Evolutionary conservation across 2,888 invertebrate genomes (phyloP), one percentile per base, ranked within the genome.

Genomic region (Chrysolina haemoptera): DNA sequence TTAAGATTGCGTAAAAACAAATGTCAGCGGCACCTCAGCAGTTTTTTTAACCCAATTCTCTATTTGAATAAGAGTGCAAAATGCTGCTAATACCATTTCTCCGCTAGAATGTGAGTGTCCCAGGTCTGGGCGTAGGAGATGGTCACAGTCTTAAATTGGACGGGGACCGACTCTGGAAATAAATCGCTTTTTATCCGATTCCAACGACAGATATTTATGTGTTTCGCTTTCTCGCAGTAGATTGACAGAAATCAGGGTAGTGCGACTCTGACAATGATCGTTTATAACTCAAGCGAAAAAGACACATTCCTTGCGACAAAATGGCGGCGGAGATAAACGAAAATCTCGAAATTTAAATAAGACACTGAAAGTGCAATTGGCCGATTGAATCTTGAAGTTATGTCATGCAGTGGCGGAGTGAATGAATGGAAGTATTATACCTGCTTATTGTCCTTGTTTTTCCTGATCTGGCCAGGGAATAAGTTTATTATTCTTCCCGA

Each of bases 111-210:
- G 84, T 82, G 80, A 82, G 73, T 67, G 10, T 53, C 18, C 41
- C 12, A 41, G 48, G 67, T 62, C 48, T 68, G 64, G 67, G 55
- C 70, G 27, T 67, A 55, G 9, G 18, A 40, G 53, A 74, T 40
- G 70, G 79, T 79, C 78, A 84, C 84, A 82, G 79, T 84, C 84
- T n/a, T 83, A 70, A 76, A 66, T 66, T 75, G 53, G 50, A 78
- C 78, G 76, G 75, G 76, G 78, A 76, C 79, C 81, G 79, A 78
- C 80, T 81, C 82, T 82, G 84, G 83, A 84, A 86, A 87, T 87
- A 87, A 87, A 86, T 87, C 84, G 86, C 80, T 87, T 87, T 87
- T 87, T 87, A 86, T 87, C 85, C 82, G 86, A 84, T 84, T 82
- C 68, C 80, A 75, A 78, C 82, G 87, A 87, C 87, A 82, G 79